These are phyloP conservation scores for Drosophila ustulata DNA, from an alignment of 2,888 invertebrate species.

Conservation along the genomic window DNA sequence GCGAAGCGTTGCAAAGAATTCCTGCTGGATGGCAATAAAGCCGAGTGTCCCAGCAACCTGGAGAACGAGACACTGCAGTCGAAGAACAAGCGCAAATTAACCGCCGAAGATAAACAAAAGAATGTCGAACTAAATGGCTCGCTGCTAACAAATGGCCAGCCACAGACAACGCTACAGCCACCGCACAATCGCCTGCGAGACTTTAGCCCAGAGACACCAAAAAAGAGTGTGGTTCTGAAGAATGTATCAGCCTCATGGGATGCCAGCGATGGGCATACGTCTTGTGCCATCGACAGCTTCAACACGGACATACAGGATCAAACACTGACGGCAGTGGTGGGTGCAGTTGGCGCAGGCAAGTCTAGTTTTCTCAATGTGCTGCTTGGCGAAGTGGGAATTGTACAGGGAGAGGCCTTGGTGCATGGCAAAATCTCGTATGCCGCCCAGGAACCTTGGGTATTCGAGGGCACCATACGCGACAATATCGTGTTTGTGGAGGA, in stretches of 20 bases:
- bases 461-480: conserved; percentile 92
- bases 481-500: conserved; percentile 95
- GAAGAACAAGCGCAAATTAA: conserved; percentile 48
- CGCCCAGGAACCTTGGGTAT: conserved; percentile 94
- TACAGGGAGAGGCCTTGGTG: conserved; percentile 87
- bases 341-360: conserved; percentile 91
- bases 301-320: conserved; percentile 85
- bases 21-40: conserved; percentile 84
- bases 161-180: conserved; percentile 9
- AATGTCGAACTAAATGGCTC: conserved; percentile 56
- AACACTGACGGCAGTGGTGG: conserved; percentile 87
- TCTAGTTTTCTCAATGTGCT: conserved; percentile 90
- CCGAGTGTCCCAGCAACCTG: conserved; percentile 60
- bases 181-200: conserved; percentile 51
- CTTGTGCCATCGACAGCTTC: conserved; percentile 83
- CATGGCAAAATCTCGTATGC: conserved; percentile 90
- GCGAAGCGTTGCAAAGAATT: conserved; percentile 90
- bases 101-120: conserved; percentile 48
- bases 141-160: conserved; percentile 44
- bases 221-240: conserved; percentile 83
- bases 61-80: conserved; percentile 84
- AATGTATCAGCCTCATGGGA: conserved; percentile 86
- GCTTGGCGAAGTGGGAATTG: conserved; percentile 89
- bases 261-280: conserved; percentile 72
- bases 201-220: conserved; percentile 63